Conservation (phyloP, 2,113 vertebrate genomes). For the Paedocypris sp. region DNA sequence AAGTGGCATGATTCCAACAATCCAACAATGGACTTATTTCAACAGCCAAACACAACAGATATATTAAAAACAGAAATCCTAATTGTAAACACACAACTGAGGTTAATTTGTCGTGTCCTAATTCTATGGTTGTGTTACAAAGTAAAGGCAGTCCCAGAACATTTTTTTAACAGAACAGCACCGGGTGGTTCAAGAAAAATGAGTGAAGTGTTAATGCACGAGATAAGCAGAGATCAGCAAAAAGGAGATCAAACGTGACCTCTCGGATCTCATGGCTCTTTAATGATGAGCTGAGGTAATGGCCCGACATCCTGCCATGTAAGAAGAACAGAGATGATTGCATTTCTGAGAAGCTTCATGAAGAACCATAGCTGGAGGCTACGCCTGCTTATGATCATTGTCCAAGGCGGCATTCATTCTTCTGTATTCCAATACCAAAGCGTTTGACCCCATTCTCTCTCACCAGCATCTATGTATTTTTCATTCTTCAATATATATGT, state of each 20-base stretch:
- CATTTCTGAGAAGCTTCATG: not conserved
- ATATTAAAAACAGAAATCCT: too few relatives aligned
- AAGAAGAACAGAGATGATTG: not conserved
- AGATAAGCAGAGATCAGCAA: not conserved
- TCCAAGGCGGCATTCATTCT: not conserved
- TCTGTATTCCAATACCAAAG: slow-evolving; percentile 40
- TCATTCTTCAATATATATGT: slow-evolving; percentile 35
- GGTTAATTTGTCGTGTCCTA: too few relatives aligned
- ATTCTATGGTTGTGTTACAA: too few relatives aligned
- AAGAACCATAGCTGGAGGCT: not conserved
- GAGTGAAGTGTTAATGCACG: not conserved
- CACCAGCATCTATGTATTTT: slow-evolving; percentile 48
- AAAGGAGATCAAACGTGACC: slow-evolving; percentile 5
- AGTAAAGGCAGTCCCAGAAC: too few relatives aligned
- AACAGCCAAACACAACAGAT: too few relatives aligned
- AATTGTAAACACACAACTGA: too few relatives aligned
- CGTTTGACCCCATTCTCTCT: slow-evolving; percentile 21
- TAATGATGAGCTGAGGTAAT: slow-evolving; percentile 9
- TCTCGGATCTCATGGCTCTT: not conserved
- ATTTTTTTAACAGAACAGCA: too few relatives aligned
- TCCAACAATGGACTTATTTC: too few relatives aligned
- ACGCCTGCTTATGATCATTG: not conserved
- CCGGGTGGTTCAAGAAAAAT: not conserved
- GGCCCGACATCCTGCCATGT: not conserved
- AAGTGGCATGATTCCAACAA: too few relatives aligned